These are phyloP conservation scores for Lasioglossum marginatum DNA, from an alignment of 2,888 invertebrate species.

Conservation along the genomic window DNA sequence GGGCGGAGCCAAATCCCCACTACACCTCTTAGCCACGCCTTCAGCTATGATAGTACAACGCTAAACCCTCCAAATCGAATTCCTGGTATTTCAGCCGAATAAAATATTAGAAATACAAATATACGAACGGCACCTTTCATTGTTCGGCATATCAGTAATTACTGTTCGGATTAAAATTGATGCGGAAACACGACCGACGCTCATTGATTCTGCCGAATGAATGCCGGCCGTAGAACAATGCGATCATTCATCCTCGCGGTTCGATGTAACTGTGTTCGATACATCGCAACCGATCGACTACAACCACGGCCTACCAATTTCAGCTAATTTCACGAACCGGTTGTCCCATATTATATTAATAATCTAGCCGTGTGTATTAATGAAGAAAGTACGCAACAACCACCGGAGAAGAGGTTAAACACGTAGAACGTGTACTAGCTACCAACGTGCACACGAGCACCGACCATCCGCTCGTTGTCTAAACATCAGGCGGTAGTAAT, in stretches of 20 bases:
- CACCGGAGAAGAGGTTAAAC: not conserved
- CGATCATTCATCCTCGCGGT: not conserved
- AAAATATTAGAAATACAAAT: not conserved
- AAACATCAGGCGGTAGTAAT: constrained; percentile 3
- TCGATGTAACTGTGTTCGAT: not conserved
- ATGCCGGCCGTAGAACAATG: not conserved
- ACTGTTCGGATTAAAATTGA: constrained; percentile 19
- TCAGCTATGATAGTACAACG: not conserved
- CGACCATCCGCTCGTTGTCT: too few species aligned
- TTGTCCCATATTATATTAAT: not conserved
- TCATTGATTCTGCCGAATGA: not conserved
- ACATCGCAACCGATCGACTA: not conserved
- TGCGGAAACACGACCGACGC: not conserved
- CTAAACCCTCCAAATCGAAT: not conserved
- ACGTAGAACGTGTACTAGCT: not conserved
- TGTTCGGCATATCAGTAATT: not conserved
- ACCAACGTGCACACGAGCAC: not conserved
- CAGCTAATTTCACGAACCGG: not conserved
- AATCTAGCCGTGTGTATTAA: constrained; percentile 8
- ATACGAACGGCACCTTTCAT: too few species aligned
- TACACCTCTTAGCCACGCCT: too few species aligned
- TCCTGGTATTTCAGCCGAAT: not conserved
- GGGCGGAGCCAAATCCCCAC: not conserved
- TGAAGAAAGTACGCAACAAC: not conserved
- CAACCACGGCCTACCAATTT: not conserved